Conservation (phyloP, 1,140 invertebrate species). For the Listronotus oregonensis region DNA sequence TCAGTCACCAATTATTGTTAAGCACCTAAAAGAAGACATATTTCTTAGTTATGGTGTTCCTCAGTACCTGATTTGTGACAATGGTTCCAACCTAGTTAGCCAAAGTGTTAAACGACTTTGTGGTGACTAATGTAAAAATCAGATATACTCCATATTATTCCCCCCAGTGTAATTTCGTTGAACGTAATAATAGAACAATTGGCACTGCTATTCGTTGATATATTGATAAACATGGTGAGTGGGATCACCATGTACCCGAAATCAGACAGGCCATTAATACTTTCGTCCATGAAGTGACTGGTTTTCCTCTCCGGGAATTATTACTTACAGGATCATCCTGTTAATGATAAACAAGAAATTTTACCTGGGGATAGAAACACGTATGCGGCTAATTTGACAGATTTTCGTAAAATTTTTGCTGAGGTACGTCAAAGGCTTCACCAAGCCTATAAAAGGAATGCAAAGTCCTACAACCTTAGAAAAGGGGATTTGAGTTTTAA, state of each 20-base stretch:
- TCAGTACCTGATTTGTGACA: slow-evolving; percentile 36
- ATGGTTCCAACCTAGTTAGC: slow-evolving; percentile 38
- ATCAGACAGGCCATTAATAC: slow-evolving; percentile 25
- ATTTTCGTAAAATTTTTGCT: too few relatives aligned
- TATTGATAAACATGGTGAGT: slow-evolving; percentile 23
- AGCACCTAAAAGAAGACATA: slow-evolving; percentile 32
- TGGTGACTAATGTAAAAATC: slow-evolving; percentile 21
- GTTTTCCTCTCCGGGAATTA: slow-evolving; percentile 17
- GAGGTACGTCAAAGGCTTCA: slow-evolving; percentile 24
- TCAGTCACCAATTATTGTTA: slow-evolving; percentile 18
- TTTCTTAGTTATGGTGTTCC: slow-evolving; percentile 37
- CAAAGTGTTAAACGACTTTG: slow-evolving; percentile 14
- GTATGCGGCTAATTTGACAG: not conserved
- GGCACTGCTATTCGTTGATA: slow-evolving; percentile 31
- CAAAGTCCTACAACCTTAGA: slow-evolving; percentile 30
- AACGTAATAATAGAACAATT: slow-evolving; percentile 30
- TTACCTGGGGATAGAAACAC: slow-evolving; percentile 12
- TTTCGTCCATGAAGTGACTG: slow-evolving; percentile 30
- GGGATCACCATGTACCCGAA: slow-evolving; percentile 25
- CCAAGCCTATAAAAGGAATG: slow-evolving; percentile 25
- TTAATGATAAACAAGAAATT: slow-evolving; percentile 3
- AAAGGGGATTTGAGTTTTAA: slow-evolving; percentile 25
- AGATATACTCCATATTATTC: slow-evolving; percentile 25
- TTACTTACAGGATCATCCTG: slow-evolving; percentile 21
- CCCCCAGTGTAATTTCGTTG: slow-evolving; percentile 26